Base-by-base conservation (phyloP, 2,888 invertebrate genomes). In the Phaedon cochleariae region DNA sequence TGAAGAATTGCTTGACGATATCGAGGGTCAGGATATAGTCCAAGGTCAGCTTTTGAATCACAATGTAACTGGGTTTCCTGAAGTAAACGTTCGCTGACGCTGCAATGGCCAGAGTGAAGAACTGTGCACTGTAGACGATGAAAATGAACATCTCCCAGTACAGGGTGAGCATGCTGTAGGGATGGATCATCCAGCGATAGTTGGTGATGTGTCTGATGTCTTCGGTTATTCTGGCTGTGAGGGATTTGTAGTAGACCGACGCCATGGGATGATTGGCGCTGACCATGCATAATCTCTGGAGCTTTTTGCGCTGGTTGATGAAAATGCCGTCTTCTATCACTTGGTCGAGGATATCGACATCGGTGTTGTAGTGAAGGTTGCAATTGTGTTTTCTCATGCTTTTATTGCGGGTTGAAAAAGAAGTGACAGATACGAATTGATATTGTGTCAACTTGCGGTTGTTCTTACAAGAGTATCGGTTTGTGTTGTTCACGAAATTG, bases 131-230 rank as follows among this genome's bases (percentile, higher is more conserved):
- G 34, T 65, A 72, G 3, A 69, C 49, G 29, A 71, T n/a, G 12
- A 65, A 63, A 64, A 74, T 68, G 18, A 69, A 59, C 18, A 63
- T 48, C 21, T 55, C 60, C 62, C 62, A 66, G 46, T 63, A 63
- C 2, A 59, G 26, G 26, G 53, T 4, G 10, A 68, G 59, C 48
- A 60, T 67, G 37, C 76, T 76, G 37, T 73, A 76, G 0, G 76
- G 76, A 53, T 76, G 76, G 1, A 74, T 70, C 31, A 72, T 74
- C 20, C 64, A 61, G 48, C 65, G 65, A 49, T 57, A 26, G 46
- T 67, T 68, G 41, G 70, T 59, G 7, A 41, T 2, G 12, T 17
- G 17, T 3, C 26, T 26, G 26, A 26, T 26, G 29, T 72, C 65
- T 48, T 74, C 76, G 7, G 55, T 53, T 1, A 65, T 61, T 31